Evolutionary conservation across 2,888 invertebrate genomes (phyloP).

Genomic region (Drosophila demipolita): DNA sequence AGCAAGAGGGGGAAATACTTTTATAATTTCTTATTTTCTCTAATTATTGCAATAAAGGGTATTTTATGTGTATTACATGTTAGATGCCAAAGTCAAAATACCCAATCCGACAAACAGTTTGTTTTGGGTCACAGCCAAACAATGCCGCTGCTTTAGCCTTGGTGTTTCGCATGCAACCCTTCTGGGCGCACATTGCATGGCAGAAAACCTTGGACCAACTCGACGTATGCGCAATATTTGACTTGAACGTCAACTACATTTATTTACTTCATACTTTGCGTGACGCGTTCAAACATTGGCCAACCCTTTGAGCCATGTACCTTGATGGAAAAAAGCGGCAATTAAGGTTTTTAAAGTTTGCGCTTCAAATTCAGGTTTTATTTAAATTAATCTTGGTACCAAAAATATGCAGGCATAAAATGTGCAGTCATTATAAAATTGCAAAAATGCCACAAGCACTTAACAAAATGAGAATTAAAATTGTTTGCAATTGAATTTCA

Average conservation of each 20-base stretch:
- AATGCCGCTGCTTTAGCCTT: slow-evolving; percentile 32
- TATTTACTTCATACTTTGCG: slow-evolving; percentile 36
- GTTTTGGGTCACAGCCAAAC: slow-evolving; percentile 9
- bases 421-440: background rate
- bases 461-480: background rate
- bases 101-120: slow-evolving; percentile 4
- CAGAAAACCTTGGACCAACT: slow-evolving; percentile 44
- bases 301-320: slow-evolving; percentile 1
- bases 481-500: background rate
- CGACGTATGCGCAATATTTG: slow-evolving; percentile 63
- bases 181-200: slow-evolving; percentile 24
- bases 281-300: slow-evolving; percentile 23
- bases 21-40: background rate
- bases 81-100: slow-evolving; percentile 2
- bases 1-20: background rate
- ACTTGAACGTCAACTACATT: slow-evolving; percentile 48
- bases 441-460: background rate
- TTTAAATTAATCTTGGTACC: background rate
- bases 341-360: background rate
- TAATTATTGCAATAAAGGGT: background rate
- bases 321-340: background rate
- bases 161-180: slow-evolving; percentile 23
- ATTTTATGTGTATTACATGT: slow-evolving; percentile 8
- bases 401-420: background rate
- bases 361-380: background rate